Base-by-base conservation (phyloP, 1,140 invertebrate genomes). In the Ceratosolen fusciceps region DNA sequence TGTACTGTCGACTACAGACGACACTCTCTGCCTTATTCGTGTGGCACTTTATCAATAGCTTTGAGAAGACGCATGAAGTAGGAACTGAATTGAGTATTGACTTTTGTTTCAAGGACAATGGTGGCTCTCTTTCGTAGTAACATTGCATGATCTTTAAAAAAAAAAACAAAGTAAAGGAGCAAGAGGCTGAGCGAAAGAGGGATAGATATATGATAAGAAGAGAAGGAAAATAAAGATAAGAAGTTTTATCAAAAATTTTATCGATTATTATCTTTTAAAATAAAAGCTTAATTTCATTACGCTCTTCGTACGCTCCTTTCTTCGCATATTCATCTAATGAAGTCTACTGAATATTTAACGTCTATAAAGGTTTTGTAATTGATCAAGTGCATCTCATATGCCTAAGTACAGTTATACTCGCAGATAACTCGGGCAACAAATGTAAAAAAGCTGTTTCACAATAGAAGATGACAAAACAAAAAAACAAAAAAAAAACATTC, bases 21-120 rank as follows among this genome's bases (percentile, higher is more conserved):
- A 21, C 4, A 9, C 31, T 3, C 19, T 65, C 4, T 1, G 19
- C 31, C 5, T 60, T 21, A 60, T 60, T 60, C 56, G 31, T 1
- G n/a, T n/a, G n/a, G n/a, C n/a, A n/a, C 31, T 76, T 68, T 68
- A 67, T 76, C 73, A 75, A 75, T 65, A 58, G 54, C 34, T 60
- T 4, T 31, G 29, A 8, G 5, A 60, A 29, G 62, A 60, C 7
- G 54, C 9, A 21, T 39, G 24, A 49, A 65, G 65, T 58, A 39
- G 73, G 58, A 37, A 34, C 54, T 31, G 12, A 21, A 19, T 19
- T 21, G n/a, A 24, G n/a, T n/a, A n/a, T 21, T 26, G 24, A 29
- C 21, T 39, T 16, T 39, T 7, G 8, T 62, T 62, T 16, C 29
- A 16, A 34, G 16, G 29, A 34, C 29, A 62, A 62, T 62, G 29